Base-by-base conservation (phyloP, 2,113 vertebrate species). In the Arvicanthis niloticus region DNA sequence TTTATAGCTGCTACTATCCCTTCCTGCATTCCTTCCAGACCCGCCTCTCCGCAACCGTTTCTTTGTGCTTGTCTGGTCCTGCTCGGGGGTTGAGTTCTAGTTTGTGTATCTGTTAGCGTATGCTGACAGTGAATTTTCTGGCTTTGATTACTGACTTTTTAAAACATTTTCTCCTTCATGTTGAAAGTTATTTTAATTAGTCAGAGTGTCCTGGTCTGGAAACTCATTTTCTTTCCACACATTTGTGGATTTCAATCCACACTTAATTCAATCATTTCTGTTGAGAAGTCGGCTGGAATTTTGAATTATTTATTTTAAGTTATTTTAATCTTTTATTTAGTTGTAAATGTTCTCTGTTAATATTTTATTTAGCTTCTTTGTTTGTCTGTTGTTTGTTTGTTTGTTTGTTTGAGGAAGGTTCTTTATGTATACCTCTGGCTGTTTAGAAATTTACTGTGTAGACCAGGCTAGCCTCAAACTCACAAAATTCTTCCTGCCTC, bases 281-380 rank as follows among this genome's bases (percentile, higher is more conserved):
- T 67, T 40, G 58, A 73, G 40, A 94, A 68, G 37, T 91, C 40
- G 56, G 34, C 37, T 58, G 1, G 68, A 10, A 19, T 22, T 76
- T 53, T 81, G 10, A 91, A 9, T 56, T 24, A n/a, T 56, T 40
- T 72, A 40, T 62, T 76, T 62, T 77, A 75, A 77, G 3, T 37
- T 37, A 10, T 13, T 60, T 19, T 86, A 58, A 84, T 34, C 62
- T 94, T 40, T 62, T 48, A 72, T 78, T 73, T 26, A 10, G 0
- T 90, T 92, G 82, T 90, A 81, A 72, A 70, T 68, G 16, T 90
- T 92, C 95, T 80, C 56, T 80, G 13, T 68, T 58, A n/a, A 31
- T 80, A 34, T 62, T 89, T 82, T 48, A 45, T 58, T 53, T 91
- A 17, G n/a, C 62, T 8, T 62, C 19, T 40, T 22, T 60, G 62